Evolutionary conservation across 1,140 invertebrate species (phyloP).

Genomic region (Pristionchus pacificus): DNA sequence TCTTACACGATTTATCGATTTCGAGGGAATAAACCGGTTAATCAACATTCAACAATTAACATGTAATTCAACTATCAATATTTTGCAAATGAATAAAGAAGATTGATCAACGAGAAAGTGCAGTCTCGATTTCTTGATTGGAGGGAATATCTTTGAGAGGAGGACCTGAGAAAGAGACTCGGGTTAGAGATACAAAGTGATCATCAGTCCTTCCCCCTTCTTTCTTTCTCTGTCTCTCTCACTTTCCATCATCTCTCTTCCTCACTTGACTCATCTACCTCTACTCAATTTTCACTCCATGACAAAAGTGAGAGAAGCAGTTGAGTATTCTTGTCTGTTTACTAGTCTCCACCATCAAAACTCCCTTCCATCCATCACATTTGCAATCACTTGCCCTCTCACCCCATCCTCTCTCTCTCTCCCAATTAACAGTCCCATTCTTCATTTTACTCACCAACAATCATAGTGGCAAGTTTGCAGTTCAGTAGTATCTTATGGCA

Average conservation of each 20-base stretch:
- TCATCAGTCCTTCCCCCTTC: background rate
- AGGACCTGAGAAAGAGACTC: background rate
- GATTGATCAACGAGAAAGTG: no score
- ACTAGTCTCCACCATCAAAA: background rate
- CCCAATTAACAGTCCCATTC: background rate
- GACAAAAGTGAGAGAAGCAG: background rate
- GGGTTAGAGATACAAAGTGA: background rate
- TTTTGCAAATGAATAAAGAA: no score
- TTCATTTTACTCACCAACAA: conserved; percentile 19
- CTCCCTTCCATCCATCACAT: no score
- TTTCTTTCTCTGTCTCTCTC: background rate
- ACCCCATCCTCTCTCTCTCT: no score
- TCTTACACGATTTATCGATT: no score
- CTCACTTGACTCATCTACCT: no score
- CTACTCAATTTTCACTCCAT: background rate
- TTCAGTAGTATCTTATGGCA: conserved; percentile 34
- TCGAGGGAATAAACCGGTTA: no score
- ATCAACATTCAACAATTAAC: no score
- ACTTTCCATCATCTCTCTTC: background rate
- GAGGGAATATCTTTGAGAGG: background rate
- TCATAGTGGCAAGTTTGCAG: conserved; percentile 28
- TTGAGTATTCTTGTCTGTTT: background rate
- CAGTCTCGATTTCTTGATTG: background rate
- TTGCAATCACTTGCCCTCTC: no score
- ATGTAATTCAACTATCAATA: no score